These are phyloP conservation scores for Mormoops blainvillei DNA, from an alignment of 2,113 vertebrate species.

Conservation along the genomic window DNA sequence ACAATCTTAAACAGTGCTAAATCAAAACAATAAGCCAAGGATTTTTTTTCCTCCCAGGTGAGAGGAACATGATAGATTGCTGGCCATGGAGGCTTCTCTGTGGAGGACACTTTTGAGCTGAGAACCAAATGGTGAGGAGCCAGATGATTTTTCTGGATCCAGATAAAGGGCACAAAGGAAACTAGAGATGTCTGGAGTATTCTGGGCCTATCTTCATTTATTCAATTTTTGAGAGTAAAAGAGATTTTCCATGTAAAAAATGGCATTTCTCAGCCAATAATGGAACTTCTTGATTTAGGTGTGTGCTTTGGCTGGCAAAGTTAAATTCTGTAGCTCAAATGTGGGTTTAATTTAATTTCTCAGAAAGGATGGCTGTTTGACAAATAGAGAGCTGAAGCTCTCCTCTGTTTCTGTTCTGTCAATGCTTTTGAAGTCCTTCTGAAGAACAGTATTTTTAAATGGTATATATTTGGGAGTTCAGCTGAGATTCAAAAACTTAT, in stretches of 20 bases:
- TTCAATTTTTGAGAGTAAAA: not conserved
- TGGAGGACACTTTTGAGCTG: conserved; percentile 7
- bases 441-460: not conserved
- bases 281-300: not conserved
- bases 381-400: not conserved
- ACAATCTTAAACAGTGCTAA: not conserved
- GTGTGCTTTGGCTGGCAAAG: not conserved
- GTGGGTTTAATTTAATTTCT: not conserved
- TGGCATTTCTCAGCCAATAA: not conserved
- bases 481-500: conserved; percentile 16
- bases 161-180: not conserved
- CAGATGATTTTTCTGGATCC: not conserved
- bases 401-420: not conserved
- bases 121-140: not conserved
- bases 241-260: not conserved
- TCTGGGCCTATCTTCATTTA: not conserved
- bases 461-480: not conserved
- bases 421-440: not conserved
- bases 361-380: not conserved
- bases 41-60: not conserved
- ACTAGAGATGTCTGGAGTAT: not conserved
- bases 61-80: not conserved
- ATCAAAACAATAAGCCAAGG: not conserved
- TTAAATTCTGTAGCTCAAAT: not conserved
- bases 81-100: not conserved